Percentiles rank a stretch among this genome's conserved stretches.
Conservation (phyloP, 1,140 invertebrate species). For the Globodera ellingtonae region DNA sequence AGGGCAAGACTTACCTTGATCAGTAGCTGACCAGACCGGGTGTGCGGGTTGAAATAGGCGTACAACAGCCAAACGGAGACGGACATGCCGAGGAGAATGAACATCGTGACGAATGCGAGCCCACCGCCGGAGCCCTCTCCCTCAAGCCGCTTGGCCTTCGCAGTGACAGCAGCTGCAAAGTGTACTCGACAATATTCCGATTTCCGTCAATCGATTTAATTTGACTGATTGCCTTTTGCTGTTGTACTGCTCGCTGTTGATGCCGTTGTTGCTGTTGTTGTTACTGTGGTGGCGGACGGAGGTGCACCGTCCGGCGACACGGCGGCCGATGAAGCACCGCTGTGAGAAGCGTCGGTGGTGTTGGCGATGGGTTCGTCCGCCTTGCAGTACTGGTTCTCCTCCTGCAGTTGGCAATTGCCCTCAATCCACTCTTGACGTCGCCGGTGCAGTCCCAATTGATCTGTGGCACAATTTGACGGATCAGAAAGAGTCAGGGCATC, state of each 20-base stretch:
- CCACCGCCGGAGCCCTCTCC: conserved; percentile 59
- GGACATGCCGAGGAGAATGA: conserved; percentile 72
- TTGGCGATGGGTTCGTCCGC: conserved; percentile 24
- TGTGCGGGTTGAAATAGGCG: conserved; percentile 92
- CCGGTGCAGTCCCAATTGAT: conserved; percentile 76
- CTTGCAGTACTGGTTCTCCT: conserved; percentile 38
- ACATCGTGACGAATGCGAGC: conserved; percentile 74
- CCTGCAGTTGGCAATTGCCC: conserved; percentile 73
- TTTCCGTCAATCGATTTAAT: too few species aligned
- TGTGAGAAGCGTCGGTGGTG: neutral
- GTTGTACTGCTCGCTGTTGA: neutral
- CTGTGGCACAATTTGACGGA: conserved; percentile 67
- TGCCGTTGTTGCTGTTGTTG: neutral
- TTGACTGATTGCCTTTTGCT: neutral
- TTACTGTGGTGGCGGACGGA: conserved; percentile 14
- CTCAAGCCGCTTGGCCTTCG: conserved; percentile 8
- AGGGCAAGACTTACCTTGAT: conserved; percentile 79
- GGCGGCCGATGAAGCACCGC: neutral
- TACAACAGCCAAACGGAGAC: conserved; percentile 80
- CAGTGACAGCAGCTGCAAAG: neutral
- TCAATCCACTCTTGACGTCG: conserved; percentile 82
- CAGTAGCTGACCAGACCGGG: conserved; percentile 88
- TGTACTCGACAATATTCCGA: too few species aligned
- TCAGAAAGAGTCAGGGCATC: conserved; percentile 1
- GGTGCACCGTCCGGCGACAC: neutral